Base-by-base conservation (phyloP, 1,140 invertebrate genomes). In the Chelonus insularis region DNA sequence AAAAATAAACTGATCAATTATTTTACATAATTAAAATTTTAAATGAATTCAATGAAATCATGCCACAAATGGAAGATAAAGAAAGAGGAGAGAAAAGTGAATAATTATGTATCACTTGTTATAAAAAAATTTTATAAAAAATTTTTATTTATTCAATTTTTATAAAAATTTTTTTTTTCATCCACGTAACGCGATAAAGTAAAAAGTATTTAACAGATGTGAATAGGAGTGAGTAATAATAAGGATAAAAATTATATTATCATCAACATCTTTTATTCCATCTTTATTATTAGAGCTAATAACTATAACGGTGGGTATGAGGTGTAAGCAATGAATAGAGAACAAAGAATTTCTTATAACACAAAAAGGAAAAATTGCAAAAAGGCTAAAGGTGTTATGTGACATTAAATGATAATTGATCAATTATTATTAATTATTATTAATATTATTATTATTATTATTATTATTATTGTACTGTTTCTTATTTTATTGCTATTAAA, bases 401-500 rank as follows among this genome's bases (percentile, higher is more conserved):
- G n/a, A n/a, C n/a, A n/a, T n/a, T n/a, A n/a, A n/a, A n/a, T n/a
- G n/a, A n/a, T n/a, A n/a, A n/a, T n/a, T n/a, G n/a, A n/a, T n/a
- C n/a, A n/a, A n/a, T n/a, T n/a, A n/a, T n/a, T 70, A 67, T 61
- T 72, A 76, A 61, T 63, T 78, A 75, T 72, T 72, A 71, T 74
- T 75, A 76, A 69, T 71, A 72, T 70, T 73, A 73, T 74, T 69
- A 78, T 74, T 74, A 74, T 75, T 75, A 74, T 72, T 75, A 76
- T 71, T 65, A 66, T 68, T 63, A 70, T 66, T 45, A 69, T 67
- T 79, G 73, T 79, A 78, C 74, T 71, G 74, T 79, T 80, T 78
- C 70, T 75, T 74, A 78, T 77, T 80, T 79, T 75, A 78, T 78
- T 77, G 69, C 76, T 71, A 74, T 73, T 78, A 79, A 77, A 76